phyloP scores from a whole-genome alignment of 2,888 invertebrate species.

The Oeneis ivallda region DNA sequence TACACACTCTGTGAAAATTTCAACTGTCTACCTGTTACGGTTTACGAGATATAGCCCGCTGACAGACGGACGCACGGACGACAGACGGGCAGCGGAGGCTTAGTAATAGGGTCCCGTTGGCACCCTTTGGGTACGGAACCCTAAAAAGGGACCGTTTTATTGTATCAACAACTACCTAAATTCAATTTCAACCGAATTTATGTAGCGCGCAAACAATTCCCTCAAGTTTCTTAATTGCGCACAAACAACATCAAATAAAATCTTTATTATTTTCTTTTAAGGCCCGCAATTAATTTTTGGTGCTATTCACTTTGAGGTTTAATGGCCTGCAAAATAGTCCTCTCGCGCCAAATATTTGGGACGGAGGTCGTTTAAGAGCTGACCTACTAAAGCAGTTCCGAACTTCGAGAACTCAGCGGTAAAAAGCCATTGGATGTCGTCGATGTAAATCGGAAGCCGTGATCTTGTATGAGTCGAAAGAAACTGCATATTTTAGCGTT shows the following conservation, averaged over 20 bases:
- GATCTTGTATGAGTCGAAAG: not conserved
- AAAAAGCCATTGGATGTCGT: conserved; percentile 10
- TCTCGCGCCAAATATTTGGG: conserved; percentile 19
- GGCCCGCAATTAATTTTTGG: conserved; percentile 35
- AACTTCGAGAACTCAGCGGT: not conserved
- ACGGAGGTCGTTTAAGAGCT: conserved; percentile 27
- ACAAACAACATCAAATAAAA: conserved; percentile 34
- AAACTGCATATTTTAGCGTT: not conserved
- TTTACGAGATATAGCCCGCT: no score
- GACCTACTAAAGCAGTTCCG: conserved; percentile 31
- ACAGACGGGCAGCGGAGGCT: no score
- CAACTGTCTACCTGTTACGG: no score
- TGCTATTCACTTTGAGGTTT: conserved; percentile 23
- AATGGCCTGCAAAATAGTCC: conserved; percentile 23
- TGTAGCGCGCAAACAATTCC: conserved; percentile 24
- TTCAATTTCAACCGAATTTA: conserved; percentile 21
- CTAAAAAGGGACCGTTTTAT: not conserved
- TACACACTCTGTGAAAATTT: no score
- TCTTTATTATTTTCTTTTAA: conserved; percentile 36
- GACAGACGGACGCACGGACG: no score
- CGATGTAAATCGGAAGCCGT: conserved; percentile 3
- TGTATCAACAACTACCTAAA: not conserved
- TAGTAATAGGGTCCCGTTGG: no score
- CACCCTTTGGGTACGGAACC: no score
- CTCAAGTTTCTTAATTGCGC: conserved; percentile 30